Evolutionary conservation across 2,888 invertebrate species (phyloP).

Genomic region (Willowsia nigromaculata): DNA sequence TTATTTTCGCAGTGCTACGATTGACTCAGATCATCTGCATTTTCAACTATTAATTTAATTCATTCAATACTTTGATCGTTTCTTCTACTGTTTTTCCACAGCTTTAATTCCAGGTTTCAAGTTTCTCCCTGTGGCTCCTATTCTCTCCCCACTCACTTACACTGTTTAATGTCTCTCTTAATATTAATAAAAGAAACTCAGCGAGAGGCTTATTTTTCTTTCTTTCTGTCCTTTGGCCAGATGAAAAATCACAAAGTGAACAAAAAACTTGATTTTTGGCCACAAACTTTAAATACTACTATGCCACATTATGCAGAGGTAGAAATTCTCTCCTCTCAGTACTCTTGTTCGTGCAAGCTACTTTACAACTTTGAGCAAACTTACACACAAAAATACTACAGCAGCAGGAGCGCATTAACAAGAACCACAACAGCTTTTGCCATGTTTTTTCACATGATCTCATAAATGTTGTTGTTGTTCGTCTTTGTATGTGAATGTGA

Average conservation of each 20-base stretch:
- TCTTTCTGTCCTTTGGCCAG: slow-evolving; percentile 41
- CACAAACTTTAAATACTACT: slow-evolving; percentile 41
- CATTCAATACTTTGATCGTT: slow-evolving; percentile 39
- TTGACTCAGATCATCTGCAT: slow-evolving; percentile 23
- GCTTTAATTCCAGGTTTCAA: slow-evolving; percentile 68
- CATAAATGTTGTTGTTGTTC: slow-evolving; percentile 31
- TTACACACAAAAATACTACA: not conserved
- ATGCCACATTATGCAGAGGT: not conserved
- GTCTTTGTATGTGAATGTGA: not conserved
- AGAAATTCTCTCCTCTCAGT: too few relatives aligned
- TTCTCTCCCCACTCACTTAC: slow-evolving; percentile 56
- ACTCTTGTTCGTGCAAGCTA: not conserved
- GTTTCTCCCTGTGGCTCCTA: slow-evolving; percentile 64
- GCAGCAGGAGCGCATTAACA: not conserved
- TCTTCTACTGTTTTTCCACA: slow-evolving; percentile 26
- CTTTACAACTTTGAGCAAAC: not conserved
- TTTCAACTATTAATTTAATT: slow-evolving; percentile 66
- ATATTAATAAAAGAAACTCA: not conserved
- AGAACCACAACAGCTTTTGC: slow-evolving; percentile 56
- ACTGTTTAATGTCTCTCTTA: slow-evolving; percentile 35
- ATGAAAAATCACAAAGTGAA: slow-evolving; percentile 28
- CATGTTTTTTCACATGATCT: slow-evolving; percentile 49
- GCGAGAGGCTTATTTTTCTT: slow-evolving; percentile 21
- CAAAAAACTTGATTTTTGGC: slow-evolving; percentile 69
- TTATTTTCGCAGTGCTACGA: not conserved